Evolutionary conservation across 2,113 vertebrate genomes (phyloP).

Genomic region (Recurvirostra avosetta): DNA sequence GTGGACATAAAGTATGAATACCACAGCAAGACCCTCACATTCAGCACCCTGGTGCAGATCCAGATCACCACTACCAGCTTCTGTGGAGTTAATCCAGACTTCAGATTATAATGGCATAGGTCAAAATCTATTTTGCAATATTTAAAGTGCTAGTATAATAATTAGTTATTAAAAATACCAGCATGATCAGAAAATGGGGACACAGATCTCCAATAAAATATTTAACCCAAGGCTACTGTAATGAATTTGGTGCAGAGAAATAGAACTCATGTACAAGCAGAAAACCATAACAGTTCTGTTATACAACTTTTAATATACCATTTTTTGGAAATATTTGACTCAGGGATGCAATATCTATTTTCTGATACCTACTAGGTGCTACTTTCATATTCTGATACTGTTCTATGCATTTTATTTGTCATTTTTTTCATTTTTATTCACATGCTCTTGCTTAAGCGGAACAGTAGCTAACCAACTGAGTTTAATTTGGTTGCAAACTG

Average conservation of each 20-base stretch:
- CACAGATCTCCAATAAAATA: neutral
- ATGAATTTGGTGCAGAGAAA: neutral
- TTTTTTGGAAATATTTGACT: neutral
- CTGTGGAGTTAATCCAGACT: neutral
- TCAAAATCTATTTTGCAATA: neutral
- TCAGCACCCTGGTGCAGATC: neutral
- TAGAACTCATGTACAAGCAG: neutral
- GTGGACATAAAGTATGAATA: neutral
- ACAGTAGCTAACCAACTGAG: neutral
- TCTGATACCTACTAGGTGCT: neutral
- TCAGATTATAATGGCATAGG: neutral
- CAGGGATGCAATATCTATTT: neutral
- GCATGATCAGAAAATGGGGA: neutral
- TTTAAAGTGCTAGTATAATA: neutral
- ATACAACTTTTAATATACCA: neutral
- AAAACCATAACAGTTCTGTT: neutral
- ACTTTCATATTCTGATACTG: neutral
- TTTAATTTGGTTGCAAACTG: neutral
- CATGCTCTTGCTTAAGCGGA: neutral
- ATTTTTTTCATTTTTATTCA: neutral
- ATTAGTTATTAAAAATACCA: conserved; percentile 31
- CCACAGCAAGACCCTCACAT: neutral
- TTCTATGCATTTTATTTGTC: neutral
- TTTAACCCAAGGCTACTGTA: neutral
- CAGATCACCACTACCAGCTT: neutral